Conservation (phyloP, 1,140 invertebrate species). For the Holotrichia oblita region DNA sequence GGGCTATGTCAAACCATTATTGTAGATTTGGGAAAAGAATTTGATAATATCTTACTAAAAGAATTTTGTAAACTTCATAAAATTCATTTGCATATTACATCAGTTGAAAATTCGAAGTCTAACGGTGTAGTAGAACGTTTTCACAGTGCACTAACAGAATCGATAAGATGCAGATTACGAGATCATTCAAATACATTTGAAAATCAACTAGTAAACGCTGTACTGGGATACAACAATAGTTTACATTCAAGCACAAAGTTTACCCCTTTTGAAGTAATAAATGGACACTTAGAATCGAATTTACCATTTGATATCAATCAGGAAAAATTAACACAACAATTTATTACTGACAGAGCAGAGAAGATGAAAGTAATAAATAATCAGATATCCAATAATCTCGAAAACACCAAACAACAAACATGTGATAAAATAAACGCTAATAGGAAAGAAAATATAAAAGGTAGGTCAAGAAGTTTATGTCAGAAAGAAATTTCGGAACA, state of each 20-base stretch:
- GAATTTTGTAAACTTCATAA: constrained; percentile 27
- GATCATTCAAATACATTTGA: neutral
- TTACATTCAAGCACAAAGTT: constrained; percentile 14
- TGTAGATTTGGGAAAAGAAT: constrained; percentile 13
- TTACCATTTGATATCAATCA: neutral
- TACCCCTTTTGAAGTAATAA: constrained; percentile 25
- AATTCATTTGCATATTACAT: constrained; percentile 5
- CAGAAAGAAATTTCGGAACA: neutral
- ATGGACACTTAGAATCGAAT: neutral
- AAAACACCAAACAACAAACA: constrained; percentile 7
- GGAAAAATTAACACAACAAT: constrained; percentile 2
- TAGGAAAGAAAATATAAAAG: neutral
- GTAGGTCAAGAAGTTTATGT: neutral
- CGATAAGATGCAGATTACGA: neutral
- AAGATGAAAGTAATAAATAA: constrained; percentile 3
- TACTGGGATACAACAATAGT: constrained; percentile 35
- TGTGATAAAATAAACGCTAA: neutral
- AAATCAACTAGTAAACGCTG: constrained; percentile 6
- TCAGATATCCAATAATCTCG: neutral
- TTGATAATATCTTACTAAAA: constrained; percentile 37
- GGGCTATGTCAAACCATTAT: neutral
- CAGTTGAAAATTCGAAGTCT: neutral
- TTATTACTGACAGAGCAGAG: neutral
- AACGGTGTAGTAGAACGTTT: neutral
- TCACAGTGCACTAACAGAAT: constrained; percentile 14